Evolutionary conservation across 2,888 invertebrate genomes (phyloP), one percentile per base, ranked within the genome.

Genomic region (Noctua comes): DNA sequence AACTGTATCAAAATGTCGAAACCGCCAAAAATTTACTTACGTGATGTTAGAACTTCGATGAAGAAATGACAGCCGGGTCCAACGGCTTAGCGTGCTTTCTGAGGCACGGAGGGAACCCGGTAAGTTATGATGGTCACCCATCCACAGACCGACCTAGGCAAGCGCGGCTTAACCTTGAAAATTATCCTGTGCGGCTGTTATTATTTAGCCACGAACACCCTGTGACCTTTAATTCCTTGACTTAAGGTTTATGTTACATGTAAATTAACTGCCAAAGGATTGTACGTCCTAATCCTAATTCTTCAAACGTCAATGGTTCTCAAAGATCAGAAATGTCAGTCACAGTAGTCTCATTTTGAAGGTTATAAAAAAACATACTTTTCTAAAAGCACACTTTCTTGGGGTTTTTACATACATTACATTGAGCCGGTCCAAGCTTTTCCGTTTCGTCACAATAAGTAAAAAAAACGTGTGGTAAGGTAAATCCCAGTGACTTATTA

Each of bases 401-500:
- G 2, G 57, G 79, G 48, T 59, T 81, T 79, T 81, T 73, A 72
- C 57, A 7, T 5, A 48, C 62, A 48, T n/a, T n/a, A 31, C 36
- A 66, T 48, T 66, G 36, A 31, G 43, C 24, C n/a, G 54, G 18
- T 43, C 21, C 8, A 36, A 62, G 74, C 68, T 80, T 80, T 66
- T 79, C 80, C 66, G 31, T 36, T 43, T 36, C 16, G 75, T 75
- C 68, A 68, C 31, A 48, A 5, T 16, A 27, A 21, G 18, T 62
- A 68, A 64, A 74, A 46, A 43, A 46, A 24, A 68, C 27, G n/a
- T 2, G 13, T 57, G 36, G 36, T 16, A 36, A n/a, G 57, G 83
- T 76, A 80, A 82, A 82, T 76, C 80, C 76, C 83, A 69, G 18
- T 43, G 48, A 51, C 57, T 6, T 82, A 76, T 43, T n/a, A 59